Percentiles rank a stretch among this genome's conserved stretches.
phyloP scores from a whole-genome alignment of 2,888 invertebrate genomes.

The Prosopocoilus inquinatus region DNA sequence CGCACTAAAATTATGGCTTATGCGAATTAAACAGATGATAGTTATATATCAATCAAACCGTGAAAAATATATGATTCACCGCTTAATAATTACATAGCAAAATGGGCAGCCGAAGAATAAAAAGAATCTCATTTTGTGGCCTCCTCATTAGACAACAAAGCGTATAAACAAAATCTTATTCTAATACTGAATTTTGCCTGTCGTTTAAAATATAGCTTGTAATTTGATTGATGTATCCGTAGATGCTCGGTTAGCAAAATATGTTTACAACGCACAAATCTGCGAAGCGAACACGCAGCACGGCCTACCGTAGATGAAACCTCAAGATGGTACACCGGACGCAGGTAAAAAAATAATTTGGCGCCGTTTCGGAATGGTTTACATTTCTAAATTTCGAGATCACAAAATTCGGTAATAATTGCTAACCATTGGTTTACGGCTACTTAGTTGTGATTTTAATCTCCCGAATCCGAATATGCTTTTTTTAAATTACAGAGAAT shows the following conservation, averaged over 20 bases:
- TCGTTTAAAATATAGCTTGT: constrained; percentile 47
- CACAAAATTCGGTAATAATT: constrained; percentile 41
- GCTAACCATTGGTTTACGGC: constrained; percentile 35
- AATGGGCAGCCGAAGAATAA: constrained; percentile 9
- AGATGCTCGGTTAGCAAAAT: constrained; percentile 12
- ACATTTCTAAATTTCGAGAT: constrained; percentile 37
- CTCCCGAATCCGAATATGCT: constrained; percentile 31
- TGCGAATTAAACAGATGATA: background rate
- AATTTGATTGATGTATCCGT: constrained; percentile 46
- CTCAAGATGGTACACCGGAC: constrained; percentile 9
- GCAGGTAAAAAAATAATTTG: constrained; percentile 36
- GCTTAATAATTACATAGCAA: constrained; percentile 19
- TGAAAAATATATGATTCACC: constrained; percentile 4
- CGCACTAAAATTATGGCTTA: no score
- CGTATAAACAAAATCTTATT: constrained; percentile 32
- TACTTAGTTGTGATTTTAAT: constrained; percentile 41
- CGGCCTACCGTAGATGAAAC: constrained; percentile 1
- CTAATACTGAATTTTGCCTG: constrained; percentile 44
- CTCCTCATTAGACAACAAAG: constrained; percentile 13
- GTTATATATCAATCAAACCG: constrained; percentile 1
- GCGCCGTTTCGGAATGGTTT: constrained; percentile 40
- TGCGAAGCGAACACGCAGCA: background rate
- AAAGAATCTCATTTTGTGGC: constrained; percentile 3
- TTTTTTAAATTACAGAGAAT: constrained; percentile 42
- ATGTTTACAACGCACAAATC: constrained; percentile 1